These are phyloP conservation scores for Eidolon dupreanum DNA, from an alignment of 2,797 vertebrate genomes.

Conservation along the genomic window DNA sequence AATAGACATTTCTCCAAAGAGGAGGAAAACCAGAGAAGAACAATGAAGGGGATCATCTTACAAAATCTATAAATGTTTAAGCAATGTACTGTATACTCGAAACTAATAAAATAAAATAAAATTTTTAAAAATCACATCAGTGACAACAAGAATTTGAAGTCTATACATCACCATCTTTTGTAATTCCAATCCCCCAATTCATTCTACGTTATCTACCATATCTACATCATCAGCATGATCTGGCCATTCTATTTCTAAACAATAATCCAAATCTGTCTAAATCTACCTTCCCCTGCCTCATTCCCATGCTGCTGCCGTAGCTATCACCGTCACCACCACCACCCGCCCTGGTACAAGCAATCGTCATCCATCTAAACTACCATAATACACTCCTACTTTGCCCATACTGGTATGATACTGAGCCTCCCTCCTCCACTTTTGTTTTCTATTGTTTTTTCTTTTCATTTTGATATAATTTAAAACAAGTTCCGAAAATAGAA, in stretches of 20 bases:
- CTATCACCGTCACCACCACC: background rate
- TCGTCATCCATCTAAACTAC: background rate
- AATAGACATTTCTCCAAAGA: too few relatives aligned
- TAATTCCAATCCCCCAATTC: background rate
- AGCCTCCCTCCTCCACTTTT: background rate
- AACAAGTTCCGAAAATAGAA: background rate
- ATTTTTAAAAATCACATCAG: background rate
- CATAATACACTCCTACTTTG: background rate
- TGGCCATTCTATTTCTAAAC: background rate
- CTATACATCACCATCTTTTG: background rate
- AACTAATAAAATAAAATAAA: too few relatives aligned
- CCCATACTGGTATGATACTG: background rate
- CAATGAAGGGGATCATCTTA: too few relatives aligned
- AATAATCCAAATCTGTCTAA: background rate
- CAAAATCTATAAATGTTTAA: too few relatives aligned
- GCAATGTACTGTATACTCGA: too few relatives aligned
- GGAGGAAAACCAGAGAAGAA: too few relatives aligned
- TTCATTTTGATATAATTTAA: background rate
- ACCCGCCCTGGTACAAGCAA: background rate
- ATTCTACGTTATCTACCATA: background rate
- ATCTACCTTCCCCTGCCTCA: background rate
- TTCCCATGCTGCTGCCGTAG: background rate
- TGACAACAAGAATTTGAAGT: background rate
- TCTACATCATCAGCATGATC: background rate
- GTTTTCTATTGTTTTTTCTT: constrained; percentile 8